A percentile compares a stretch with the other conserved stretches of the same genome.
Evolutionary conservation across 2,113 vertebrate species (phyloP).

Genomic region (Dermatemys mawii): DNA sequence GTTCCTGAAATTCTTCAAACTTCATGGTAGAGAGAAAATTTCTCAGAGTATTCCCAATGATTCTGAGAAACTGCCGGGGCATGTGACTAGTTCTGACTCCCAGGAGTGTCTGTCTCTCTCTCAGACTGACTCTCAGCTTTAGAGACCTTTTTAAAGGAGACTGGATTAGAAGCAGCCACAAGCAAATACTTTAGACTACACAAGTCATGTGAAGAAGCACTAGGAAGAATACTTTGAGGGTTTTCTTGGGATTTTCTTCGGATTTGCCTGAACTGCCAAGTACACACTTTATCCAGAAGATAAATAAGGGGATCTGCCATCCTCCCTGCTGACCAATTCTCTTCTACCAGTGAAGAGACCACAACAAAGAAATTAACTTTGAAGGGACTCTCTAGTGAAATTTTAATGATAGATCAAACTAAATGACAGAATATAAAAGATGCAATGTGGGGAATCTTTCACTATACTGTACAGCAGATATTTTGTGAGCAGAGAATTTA

Average conservation of each 20-base stretch:
- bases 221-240: neutral
- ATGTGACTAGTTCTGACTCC: too few species aligned
- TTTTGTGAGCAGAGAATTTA: neutral
- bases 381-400: neutral
- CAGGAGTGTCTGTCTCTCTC: too few species aligned
- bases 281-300: neutral
- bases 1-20: neutral
- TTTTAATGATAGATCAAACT: neutral
- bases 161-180: neutral
- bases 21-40: neutral
- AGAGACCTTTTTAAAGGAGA: neutral
- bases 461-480: neutral
- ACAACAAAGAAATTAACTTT: neutral
- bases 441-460: neutral
- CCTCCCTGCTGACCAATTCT: neutral
- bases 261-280: neutral
- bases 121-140: neutral
- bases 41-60: neutral
- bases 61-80: neutral
- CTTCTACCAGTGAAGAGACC: neutral
- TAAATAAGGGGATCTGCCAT: neutral
- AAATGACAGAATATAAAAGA: neutral
- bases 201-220: neutral
- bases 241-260: neutral
- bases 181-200: neutral